Base-by-base conservation (phyloP, 2,797 vertebrate genomes). In the Malacoctenus gilli region DNA sequence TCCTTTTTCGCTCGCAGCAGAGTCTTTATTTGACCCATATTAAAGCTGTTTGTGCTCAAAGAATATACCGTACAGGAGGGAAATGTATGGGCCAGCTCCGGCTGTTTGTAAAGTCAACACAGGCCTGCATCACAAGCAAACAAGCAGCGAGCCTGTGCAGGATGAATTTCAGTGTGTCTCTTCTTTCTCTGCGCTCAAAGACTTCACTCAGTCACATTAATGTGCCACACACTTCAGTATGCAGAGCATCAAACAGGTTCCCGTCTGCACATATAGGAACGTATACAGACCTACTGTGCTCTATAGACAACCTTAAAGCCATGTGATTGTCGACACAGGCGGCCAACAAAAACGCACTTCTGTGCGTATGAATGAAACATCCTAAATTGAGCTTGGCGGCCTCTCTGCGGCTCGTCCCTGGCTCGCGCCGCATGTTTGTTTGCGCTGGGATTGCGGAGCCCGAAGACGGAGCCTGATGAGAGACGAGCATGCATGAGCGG, bases 81-180 rank as follows among this genome's bases (percentile, higher is more conserved):
- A 72, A 79, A 72, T 13, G 71, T 18, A 16, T 1, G 10, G 22
- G 36, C 36, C 6, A 1, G 58, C 9, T 12, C 1, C 3, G 15
- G 18, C 22, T 58, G 69, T 72, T 69, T 76, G 56, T 53, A 38
- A 65, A 75, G 72, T 75, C 66, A 82, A 80, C 70, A 70, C 23
- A 21, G 44, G 19, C 32, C 19, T 2, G 3, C 14, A 57, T 49
- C 48, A 46, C 18, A 59, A 32, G 19, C 54, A 59, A 73, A 73
- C 9, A 67, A 64, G 32, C 59, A 37, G 21, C 58, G 21, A 36
- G 13, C 9, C 1, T 1, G 9, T 3, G 32, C 18, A 3, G 30
- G 34, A 60, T 20, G 34, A 5, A 12, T 75, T 51, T 68, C 25
- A 59, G 43, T 40, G 58, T 32, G 23, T 44, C 56, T 43, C 46